Conservation (phyloP, 2,888 invertebrate genomes). For the Dasysyrphus tricinctus region DNA sequence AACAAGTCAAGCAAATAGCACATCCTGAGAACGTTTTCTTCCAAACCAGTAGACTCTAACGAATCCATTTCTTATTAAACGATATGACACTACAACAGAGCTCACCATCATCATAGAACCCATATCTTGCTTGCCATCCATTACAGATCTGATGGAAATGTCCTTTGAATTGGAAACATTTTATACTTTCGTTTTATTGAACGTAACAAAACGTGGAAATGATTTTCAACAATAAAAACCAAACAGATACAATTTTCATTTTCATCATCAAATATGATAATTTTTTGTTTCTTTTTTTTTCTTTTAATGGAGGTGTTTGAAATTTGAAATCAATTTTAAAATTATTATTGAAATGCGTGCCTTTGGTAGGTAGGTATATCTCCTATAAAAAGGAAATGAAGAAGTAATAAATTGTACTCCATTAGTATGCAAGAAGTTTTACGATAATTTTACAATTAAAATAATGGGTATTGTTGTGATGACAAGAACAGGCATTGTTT, state of each 20-base stretch:
- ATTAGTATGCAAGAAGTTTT: constrained; percentile 17
- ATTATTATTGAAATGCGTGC: not conserved
- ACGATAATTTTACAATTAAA: not conserved
- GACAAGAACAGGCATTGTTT: no score
- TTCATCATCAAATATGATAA: constrained; percentile 58
- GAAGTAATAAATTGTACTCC: not conserved
- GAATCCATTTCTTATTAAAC: constrained; percentile 43
- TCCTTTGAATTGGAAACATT: constrained; percentile 29
- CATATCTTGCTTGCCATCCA: not conserved
- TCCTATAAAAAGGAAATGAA: not conserved
- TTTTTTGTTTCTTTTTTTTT: constrained; percentile 3
- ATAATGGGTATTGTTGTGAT: not conserved
- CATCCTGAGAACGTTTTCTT: constrained; percentile 35
- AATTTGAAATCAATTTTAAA: not conserved
- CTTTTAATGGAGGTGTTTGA: constrained; percentile 3
- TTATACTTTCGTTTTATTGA: not conserved
- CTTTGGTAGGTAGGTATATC: no score
- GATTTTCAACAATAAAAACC: constrained; percentile 28
- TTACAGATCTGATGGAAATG: constrained; percentile 5
- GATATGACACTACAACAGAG: constrained; percentile 21
- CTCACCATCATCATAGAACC: not conserved
- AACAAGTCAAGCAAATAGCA: constrained; percentile 57
- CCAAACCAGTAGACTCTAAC: constrained; percentile 39
- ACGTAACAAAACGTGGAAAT: constrained; percentile 5
- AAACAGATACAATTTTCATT: constrained; percentile 20